A percentile compares a stretch with the other conserved stretches of the same genome.
phyloP scores from a whole-genome alignment of 2,797 vertebrate species.

The Bucorvus abyssinicus region DNA sequence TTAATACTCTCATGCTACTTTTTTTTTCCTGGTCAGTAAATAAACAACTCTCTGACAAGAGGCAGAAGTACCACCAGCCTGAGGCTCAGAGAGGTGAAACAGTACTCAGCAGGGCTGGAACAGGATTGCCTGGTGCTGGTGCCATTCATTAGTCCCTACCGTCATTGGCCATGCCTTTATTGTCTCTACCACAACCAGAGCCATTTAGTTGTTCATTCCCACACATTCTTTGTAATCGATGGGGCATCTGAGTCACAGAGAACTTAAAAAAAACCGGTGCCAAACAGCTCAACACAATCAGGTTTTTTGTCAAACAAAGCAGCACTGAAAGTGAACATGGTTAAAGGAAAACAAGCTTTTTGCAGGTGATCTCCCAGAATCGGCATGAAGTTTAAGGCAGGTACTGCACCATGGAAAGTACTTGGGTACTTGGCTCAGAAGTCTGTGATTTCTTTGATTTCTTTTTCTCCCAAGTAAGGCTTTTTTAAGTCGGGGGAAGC shows the following conservation, averaged over 20 bases:
- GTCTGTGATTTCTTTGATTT: not conserved
- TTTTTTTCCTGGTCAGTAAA: not conserved
- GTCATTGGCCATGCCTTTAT: not conserved
- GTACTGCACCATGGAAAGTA: not conserved
- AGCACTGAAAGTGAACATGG: not conserved
- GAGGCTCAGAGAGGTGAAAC: not conserved
- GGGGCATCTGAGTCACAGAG: not conserved
- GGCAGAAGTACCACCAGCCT: not conserved
- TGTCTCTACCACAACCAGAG: not conserved
- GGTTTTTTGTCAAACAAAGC: not conserved
- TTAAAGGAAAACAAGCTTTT: not conserved
- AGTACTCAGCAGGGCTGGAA: not conserved
- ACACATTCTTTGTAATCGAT: not conserved
- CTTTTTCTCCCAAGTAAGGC: fast-evolving
- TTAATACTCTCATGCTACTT: not conserved
- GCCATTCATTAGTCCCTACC: not conserved
- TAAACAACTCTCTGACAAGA: slow-evolving; percentile 12
- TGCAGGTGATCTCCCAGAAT: not conserved
- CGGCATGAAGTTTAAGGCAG: not conserved
- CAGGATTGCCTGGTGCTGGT: not conserved
- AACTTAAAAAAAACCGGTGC: not conserved
- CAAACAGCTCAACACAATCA: not conserved
- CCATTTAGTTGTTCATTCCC: not conserved
- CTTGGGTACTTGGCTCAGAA: not conserved
- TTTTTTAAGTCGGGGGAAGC: not conserved